Evolutionary conservation across 2,797 vertebrate species (phyloP).

Genomic region (Halcyon chelicuti): DNA sequence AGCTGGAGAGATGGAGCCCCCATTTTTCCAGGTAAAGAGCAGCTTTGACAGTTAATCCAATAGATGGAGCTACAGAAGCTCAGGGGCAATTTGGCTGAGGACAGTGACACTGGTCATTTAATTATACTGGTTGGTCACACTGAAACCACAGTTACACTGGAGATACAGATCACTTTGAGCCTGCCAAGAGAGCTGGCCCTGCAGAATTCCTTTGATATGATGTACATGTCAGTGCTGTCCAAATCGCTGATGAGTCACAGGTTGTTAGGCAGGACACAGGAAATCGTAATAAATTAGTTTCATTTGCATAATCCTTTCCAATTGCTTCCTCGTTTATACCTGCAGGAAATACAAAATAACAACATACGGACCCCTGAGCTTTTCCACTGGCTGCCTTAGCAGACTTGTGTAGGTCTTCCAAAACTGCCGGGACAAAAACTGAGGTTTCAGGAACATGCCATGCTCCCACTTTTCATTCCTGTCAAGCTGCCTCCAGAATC

Average conservation of each 20-base stretch:
- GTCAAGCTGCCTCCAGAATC: background rate
- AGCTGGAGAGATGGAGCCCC: background rate
- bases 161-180: slow-evolving; percentile 41
- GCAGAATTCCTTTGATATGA: slow-evolving; percentile 70
- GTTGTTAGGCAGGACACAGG: slow-evolving; percentile 30
- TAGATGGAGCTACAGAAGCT: background rate
- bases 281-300: slow-evolving; percentile 9
- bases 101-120: background rate
- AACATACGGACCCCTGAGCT: background rate
- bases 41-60: background rate
- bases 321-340: background rate
- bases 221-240: slow-evolving; percentile 10
- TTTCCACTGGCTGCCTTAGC: background rate
- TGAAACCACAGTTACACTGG: background rate
- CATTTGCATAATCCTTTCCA: background rate
- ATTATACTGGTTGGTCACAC: slow-evolving; percentile 44
- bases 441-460: background rate
- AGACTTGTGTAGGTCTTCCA: background rate
- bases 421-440: background rate
- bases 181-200: slow-evolving; percentile 47
- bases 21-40: background rate
- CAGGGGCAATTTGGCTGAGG: background rate
- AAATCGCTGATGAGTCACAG: background rate
- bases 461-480: background rate
- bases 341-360: background rate